Base-by-base conservation (phyloP, 2,797 vertebrate genomes). In the Cirrhinus molitorella region DNA sequence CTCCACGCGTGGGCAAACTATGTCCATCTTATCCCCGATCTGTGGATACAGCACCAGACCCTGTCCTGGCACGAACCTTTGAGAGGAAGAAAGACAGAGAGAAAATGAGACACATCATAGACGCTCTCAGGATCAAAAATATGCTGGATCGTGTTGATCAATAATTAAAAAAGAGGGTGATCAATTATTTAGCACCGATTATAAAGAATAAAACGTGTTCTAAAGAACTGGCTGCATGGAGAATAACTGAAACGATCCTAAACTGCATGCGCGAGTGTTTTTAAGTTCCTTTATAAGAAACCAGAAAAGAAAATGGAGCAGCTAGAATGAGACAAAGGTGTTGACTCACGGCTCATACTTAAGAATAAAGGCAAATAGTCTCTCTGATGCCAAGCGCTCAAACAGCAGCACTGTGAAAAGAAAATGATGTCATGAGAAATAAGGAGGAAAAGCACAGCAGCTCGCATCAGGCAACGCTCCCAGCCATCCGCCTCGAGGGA, bases 21-120 rank as follows among this genome's bases (percentile, higher is more conserved):
- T 99, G 96, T 99, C 98, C 96, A 99, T 93, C 92, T 99, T 99
- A 93, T 99, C 98, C 93, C 98, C 98, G 87, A 99, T 99, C 92
- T 99, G 97, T 89, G 98, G 98, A 91, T 98, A 99, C 91, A 99
- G 92, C 90, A 99, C 96, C 95, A 99, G 95, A 89, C 98, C 98
- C 94, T 99, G 97, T 92, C 97, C 97, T 81, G 94, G 96, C 89
- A 97, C 94, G 80, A 99, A 99, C 95, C 98, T 99, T 95, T 5
- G 83, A 72, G 49, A 49, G 55, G 79, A 3, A 45, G 31, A 89
- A 90, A 92, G 21, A 88, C 88, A 84, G 37, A 90, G 86, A 89
- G 75, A 87, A 4, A 68, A 12, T 83, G 83, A 89, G 87, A 68
- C 71, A 73, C 57, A 28, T 57, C 37, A 61, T 21, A 77, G 7